phyloP scores from a whole-genome alignment of 2,113 vertebrate genomes.

The Hyaena hyaena region DNA sequence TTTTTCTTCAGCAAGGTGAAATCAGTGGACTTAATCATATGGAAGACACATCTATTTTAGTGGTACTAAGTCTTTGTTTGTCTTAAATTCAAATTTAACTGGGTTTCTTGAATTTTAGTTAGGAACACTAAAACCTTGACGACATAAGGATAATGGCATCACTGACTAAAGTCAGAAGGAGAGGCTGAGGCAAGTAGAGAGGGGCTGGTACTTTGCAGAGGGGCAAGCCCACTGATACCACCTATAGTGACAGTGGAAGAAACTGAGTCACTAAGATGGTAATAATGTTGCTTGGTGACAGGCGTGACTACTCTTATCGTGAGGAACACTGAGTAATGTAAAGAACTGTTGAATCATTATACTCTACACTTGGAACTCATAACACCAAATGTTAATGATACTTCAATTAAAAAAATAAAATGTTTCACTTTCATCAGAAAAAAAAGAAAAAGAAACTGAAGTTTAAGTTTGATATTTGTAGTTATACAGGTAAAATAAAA shows the following conservation, averaged over 20 bases:
- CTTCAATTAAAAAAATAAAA: not conserved
- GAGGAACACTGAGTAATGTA: not conserved
- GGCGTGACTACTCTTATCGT: not conserved
- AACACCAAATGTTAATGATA: not conserved
- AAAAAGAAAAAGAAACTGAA: not conserved
- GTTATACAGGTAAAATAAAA: not conserved
- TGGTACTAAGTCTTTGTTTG: not conserved
- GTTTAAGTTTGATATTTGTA: not conserved
- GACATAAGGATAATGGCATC: not conserved
- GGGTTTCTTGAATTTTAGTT: not conserved
- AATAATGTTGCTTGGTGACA: not conserved
- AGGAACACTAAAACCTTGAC: not conserved
- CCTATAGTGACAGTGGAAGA: not conserved
- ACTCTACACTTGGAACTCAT: not conserved
- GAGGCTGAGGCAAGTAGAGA: not conserved
- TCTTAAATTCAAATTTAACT: not conserved
- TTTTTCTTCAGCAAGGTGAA: slow-evolving; percentile 9
- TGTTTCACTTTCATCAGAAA: not conserved
- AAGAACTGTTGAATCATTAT: not conserved
- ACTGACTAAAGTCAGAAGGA: not conserved
- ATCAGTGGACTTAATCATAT: not conserved
- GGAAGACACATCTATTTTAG: not conserved
- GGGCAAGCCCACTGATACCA: fast-evolving
- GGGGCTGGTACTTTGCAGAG: not conserved
- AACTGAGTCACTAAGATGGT: not conserved